phyloP scores from a whole-genome alignment of 2,113 vertebrate genomes.

The Labeo rohita region DNA sequence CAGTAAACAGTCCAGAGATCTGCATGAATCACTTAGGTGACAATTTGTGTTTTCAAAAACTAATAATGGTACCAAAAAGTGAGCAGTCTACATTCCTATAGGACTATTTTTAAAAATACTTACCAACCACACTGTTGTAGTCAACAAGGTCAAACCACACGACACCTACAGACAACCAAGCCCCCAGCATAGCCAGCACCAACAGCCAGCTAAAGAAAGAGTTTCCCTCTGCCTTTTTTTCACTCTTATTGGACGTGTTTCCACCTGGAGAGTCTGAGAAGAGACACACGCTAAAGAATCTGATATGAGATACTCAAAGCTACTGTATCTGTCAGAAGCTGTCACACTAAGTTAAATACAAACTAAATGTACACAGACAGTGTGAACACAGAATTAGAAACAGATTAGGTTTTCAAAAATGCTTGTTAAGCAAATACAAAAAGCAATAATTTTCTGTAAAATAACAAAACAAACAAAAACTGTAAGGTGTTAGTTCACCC shows the following conservation, averaged over 20 bases:
- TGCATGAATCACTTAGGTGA: background rate
- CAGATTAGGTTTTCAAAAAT: background rate
- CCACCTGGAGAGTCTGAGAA: slow-evolving; percentile 67
- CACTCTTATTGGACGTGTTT: slow-evolving; percentile 82
- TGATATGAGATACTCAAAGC: background rate
- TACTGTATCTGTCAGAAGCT: background rate
- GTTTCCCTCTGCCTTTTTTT: slow-evolving; percentile 79
- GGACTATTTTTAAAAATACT: slow-evolving; percentile 55
- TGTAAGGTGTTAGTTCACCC: too few relatives aligned
- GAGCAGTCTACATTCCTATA: background rate
- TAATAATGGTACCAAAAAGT: background rate
- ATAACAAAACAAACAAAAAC: too few relatives aligned
- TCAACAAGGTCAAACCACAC: slow-evolving; percentile 97
- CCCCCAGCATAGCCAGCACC: slow-evolving; percentile 91
- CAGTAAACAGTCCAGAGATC: background rate
- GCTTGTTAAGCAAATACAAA: background rate
- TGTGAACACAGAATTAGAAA: background rate
- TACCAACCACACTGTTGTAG: slow-evolving; percentile 92
- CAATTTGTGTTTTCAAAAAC: background rate
- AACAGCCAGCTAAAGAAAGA: slow-evolving; percentile 94
- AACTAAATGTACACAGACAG: background rate
- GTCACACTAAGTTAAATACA: background rate
- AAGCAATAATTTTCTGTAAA: background rate
- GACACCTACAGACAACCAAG: slow-evolving; percentile 93
- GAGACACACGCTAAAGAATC: background rate